phyloP scores from a whole-genome alignment of 2,888 invertebrate species.

The Leptopilina syphax region DNA sequence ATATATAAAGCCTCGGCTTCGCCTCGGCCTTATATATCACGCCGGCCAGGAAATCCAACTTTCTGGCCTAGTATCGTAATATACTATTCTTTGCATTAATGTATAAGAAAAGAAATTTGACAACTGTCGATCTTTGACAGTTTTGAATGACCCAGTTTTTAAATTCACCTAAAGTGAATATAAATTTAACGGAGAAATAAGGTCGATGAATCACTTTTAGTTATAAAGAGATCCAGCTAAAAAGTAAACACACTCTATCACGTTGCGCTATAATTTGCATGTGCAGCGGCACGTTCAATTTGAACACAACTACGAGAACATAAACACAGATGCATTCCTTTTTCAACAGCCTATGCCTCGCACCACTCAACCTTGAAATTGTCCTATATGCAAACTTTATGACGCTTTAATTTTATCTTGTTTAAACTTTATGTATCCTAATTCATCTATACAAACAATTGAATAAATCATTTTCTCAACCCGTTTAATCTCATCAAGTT shows the following conservation, averaged over 20 bases:
- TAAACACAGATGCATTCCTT: constrained; percentile 17
- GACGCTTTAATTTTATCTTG: background rate
- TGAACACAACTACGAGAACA: background rate
- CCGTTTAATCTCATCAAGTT: constrained; percentile 12
- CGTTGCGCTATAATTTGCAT: constrained; percentile 23
- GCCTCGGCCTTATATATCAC: too few species aligned
- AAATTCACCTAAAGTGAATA: background rate
- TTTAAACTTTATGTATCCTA: background rate
- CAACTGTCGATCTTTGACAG: background rate
- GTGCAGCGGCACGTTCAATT: constrained; percentile 20
- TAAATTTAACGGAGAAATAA: background rate
- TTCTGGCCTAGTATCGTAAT: too few species aligned
- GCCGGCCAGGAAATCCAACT: too few species aligned
- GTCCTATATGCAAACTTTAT: constrained; percentile 1
- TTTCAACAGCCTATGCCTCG: background rate
- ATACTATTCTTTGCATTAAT: too few species aligned
- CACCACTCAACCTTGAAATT: constrained; percentile 27
- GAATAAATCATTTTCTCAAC: background rate
- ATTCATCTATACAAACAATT: background rate
- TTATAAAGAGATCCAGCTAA: constrained; percentile 17
- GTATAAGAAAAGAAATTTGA: too few species aligned
- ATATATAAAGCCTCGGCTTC: too few species aligned
- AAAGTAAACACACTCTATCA: constrained; percentile 34
- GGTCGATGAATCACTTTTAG: constrained; percentile 13
- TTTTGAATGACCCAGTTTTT: background rate